phyloP scores from a whole-genome alignment of 2,113 vertebrate genomes.

The Eira barbara region DNA sequence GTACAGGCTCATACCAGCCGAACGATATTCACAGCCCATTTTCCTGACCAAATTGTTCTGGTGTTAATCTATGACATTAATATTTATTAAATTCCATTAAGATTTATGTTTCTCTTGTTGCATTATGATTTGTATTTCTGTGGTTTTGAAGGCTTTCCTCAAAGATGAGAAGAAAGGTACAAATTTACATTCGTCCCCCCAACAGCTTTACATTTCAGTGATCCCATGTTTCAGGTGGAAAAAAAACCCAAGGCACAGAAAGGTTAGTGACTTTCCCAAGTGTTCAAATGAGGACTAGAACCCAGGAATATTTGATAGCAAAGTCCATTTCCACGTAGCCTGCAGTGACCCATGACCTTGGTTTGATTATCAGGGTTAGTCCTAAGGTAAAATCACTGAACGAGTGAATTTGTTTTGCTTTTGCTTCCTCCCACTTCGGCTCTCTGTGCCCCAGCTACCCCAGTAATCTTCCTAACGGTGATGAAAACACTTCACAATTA shows the following conservation, averaged over 20 bases:
- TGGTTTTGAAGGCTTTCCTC: neutral
- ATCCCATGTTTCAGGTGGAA: neutral
- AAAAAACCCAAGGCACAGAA: neutral
- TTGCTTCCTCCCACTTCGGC: neutral
- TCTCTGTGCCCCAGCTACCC: neutral
- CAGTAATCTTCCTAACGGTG: neutral
- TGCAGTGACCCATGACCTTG: neutral
- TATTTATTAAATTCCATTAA: neutral
- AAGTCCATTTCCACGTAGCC: neutral
- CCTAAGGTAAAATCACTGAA: neutral
- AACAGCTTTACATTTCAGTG: neutral
- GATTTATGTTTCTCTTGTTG: neutral
- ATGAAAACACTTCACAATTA: neutral
- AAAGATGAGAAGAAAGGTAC: neutral
- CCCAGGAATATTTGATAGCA: neutral
- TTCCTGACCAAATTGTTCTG: neutral
- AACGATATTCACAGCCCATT: neutral
- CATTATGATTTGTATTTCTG: neutral
- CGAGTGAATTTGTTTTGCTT: neutral
- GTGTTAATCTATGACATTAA: neutral
- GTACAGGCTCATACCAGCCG: neutral
- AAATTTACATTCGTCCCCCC: neutral
- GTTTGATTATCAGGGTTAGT: neutral
- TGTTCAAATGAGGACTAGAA: neutral
- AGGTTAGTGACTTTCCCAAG: neutral